Conservation (phyloP, 2,113 vertebrate species). For the Pseudolaguvia tuberculata region DNA sequence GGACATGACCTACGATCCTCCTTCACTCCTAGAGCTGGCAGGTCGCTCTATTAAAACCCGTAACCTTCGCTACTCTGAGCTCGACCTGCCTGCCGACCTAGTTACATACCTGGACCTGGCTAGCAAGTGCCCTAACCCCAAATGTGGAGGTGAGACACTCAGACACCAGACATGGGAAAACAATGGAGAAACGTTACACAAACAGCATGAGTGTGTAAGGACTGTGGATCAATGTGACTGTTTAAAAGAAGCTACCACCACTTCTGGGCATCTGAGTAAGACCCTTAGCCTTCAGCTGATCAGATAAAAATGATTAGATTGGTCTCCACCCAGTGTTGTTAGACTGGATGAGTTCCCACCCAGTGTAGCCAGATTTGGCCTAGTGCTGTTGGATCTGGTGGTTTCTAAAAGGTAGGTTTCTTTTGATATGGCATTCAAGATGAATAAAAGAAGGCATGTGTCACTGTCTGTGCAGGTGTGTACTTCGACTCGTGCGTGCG, state of each 20-base stretch:
- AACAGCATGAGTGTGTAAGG: too few species aligned
- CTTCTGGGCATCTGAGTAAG: too few species aligned
- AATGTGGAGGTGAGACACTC: conserved; percentile 80
- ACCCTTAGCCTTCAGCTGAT: too few species aligned
- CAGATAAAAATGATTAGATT: too few species aligned
- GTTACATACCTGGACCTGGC: conserved; percentile 84
- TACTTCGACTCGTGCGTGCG: conserved; percentile 98
- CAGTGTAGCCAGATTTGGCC: too few species aligned
- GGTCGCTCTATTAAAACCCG: conserved; percentile 69
- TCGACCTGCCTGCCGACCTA: conserved; percentile 80
- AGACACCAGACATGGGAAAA: neutral
- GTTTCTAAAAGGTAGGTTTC: too few species aligned
- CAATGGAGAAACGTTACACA: neutral
- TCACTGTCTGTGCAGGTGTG: conserved; percentile 73
- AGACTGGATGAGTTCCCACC: too few species aligned
- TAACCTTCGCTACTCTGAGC: conserved; percentile 71
- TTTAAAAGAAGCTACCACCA: too few species aligned
- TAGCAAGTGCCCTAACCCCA: conserved; percentile 96
- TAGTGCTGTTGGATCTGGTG: too few species aligned
- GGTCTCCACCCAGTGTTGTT: too few species aligned
- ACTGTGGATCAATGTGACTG: too few species aligned
- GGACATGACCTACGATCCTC: conserved; percentile 74
- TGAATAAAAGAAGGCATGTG: neutral
- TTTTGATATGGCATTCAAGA: too few species aligned
- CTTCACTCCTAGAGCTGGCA: conserved; percentile 71